These are phyloP conservation scores for Tenebrosternarchus preto DNA, from an alignment of 2,113 vertebrate genomes.

Conservation along the genomic window DNA sequence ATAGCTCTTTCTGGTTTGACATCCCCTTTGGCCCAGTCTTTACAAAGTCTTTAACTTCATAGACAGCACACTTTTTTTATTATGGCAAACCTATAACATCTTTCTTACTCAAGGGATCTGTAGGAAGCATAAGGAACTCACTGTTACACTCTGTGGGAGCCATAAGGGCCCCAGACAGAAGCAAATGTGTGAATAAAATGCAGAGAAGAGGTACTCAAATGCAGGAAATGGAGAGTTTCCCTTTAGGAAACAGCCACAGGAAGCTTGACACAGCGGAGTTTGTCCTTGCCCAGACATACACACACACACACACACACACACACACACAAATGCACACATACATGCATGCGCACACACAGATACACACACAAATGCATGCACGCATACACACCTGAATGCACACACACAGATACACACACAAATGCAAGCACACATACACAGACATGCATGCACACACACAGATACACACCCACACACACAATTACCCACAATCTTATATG, in stretches of 20 bases:
- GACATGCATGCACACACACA: background rate
- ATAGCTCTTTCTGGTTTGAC: background rate
- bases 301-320: slow-evolving; percentile 8
- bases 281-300: slow-evolving; percentile 8
- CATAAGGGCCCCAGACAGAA: background rate
- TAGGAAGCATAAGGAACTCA: no score
- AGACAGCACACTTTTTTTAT: no score
- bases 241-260: slow-evolving; percentile 51
- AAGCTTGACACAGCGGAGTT: slow-evolving; percentile 33
- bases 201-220: slow-evolving; percentile 42
- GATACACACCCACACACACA: no score
- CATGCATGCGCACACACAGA: background rate
- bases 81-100: no score
- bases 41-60: no score
- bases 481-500: no score
- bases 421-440: background rate
- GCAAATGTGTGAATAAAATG: slow-evolving; percentile 29
- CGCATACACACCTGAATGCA: background rate
- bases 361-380: slow-evolving; percentile 11
- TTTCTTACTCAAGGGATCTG: no score
- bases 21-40: background rate
- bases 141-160: background rate
- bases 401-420: slow-evolving; percentile 1
- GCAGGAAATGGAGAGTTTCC: slow-evolving; percentile 56
- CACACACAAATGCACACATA: slow-evolving; percentile 6